Evolutionary conservation across 2,888 invertebrate species (phyloP).

Genomic region (Petrolisthes manimaculis): DNA sequence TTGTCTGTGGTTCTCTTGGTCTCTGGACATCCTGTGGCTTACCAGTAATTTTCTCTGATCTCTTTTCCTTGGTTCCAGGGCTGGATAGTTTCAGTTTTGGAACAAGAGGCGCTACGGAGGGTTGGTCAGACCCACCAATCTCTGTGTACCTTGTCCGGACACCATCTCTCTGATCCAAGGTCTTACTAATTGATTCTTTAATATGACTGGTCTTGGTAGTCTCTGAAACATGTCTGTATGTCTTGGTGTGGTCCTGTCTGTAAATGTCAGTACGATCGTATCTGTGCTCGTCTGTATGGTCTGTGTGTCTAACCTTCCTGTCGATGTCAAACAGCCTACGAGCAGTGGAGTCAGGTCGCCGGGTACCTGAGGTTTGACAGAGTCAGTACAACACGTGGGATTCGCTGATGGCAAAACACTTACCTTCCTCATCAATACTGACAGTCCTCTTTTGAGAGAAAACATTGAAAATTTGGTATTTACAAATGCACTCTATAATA

Average conservation of each 20-base stretch:
- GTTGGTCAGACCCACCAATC: too few relatives aligned
- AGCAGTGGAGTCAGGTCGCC: constrained; percentile 32
- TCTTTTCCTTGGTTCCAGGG: not conserved
- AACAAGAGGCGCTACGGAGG: too few relatives aligned
- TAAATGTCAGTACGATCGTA: not conserved
- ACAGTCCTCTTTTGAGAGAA: not conserved
- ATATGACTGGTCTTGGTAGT: not conserved
- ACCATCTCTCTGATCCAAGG: not conserved
- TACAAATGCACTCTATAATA: not conserved
- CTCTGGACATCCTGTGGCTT: not conserved
- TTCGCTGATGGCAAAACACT: constrained; percentile 6
- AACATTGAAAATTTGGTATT: not conserved
- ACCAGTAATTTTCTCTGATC: not conserved
- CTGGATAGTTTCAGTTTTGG: too few relatives aligned
- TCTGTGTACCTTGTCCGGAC: too few relatives aligned
- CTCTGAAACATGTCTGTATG: constrained; percentile 13
- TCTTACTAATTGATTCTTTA: not conserved
- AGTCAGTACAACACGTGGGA: constrained; percentile 8
- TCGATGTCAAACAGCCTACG: constrained; percentile 31
- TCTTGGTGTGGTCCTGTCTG: constrained; percentile 2
- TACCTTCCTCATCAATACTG: constrained; percentile 14
- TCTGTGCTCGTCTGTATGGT: not conserved
- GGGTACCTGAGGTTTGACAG: constrained; percentile 49
- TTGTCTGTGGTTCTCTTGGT: not conserved
- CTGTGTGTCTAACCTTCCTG: not conserved